A percentile compares a stretch with the other conserved stretches of the same genome.
Conservation (phyloP, 2,888 invertebrate species). For the Pardosa pseudoannulata region DNA sequence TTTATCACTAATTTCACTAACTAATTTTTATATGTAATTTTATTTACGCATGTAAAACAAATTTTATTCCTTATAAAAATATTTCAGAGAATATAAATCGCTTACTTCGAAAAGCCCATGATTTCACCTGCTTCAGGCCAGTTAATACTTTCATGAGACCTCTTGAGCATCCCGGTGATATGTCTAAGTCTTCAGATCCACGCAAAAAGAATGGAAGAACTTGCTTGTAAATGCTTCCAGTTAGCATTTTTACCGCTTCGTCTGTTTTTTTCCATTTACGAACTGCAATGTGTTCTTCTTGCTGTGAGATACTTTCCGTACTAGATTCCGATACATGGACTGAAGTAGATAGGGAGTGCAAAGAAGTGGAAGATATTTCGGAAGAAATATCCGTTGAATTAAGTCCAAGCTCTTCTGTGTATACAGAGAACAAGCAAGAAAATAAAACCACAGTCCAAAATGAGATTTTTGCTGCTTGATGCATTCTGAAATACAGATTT, state of each 20-base stretch:
- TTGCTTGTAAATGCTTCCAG: slow-evolving; percentile 8
- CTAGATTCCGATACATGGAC: not conserved
- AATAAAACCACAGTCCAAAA: not conserved
- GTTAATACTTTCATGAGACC: slow-evolving; percentile 34
- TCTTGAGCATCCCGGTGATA: slow-evolving; percentile 27
- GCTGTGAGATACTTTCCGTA: not conserved
- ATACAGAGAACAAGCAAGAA: not conserved
- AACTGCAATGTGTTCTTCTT: slow-evolving; percentile 9
- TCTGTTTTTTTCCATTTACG: slow-evolving; percentile 35
- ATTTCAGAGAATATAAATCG: no score
- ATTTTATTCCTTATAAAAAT: no score
- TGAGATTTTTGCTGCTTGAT: not conserved
- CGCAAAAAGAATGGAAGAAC: slow-evolving; percentile 27
- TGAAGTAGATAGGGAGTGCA: not conserved
- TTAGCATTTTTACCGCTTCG: not conserved
- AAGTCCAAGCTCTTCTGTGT: not conserved
- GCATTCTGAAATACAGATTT: no score
- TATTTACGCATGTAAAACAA: no score
- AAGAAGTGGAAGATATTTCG: not conserved
- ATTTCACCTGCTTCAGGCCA: slow-evolving; percentile 47
- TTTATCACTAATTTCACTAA: no score
- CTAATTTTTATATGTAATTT: no score
- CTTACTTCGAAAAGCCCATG: slow-evolving; percentile 57
- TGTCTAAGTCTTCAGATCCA: slow-evolving; percentile 3
- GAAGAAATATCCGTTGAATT: not conserved